Evolutionary conservation across 2,888 invertebrate genomes (phyloP), one percentile per base, ranked within the genome.

Genomic region (Drosophila melanocephala): DNA sequence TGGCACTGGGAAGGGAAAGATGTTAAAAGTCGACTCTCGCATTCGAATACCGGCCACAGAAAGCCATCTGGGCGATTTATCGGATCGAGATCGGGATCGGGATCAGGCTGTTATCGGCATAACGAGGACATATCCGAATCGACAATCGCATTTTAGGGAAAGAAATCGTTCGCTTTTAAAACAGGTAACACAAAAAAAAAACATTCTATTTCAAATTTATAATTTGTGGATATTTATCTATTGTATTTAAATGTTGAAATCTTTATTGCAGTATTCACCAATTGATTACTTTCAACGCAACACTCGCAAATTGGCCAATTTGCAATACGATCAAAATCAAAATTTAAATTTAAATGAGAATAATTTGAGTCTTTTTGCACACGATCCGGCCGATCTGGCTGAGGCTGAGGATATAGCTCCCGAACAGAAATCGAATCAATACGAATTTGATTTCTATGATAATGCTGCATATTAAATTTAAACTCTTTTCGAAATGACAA

Each of bases 91-190:
- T 26, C 70, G 28, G 16, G 78, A 81, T 26, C 70, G 32, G 16
- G 78, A 82, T 28, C 71, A 55, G 10, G n/a, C 78, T 9, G 69
- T 60, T 53, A 66, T 83, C 30, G 87, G 87, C n/a, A 70, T 87
- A 30, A 81, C 87, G 26, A 86, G 82, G 39, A 72, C 86, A 10
- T 87, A 89, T 72, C 90, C 92, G 3, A 66, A 86, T 47, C 81
- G 89, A 26, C 84, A 91, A 70, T 93, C 93, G 5, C 91, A 92
- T 63, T 93, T 93, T 63, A 88, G 93, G 16, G 93, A 93, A 82
- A 77, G 93, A 42, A 93, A 93, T 79, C 92, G 93, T 1, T 91
- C 89, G 0, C 74, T 93, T 14, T 84, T 91, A 7, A 86, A 90
- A 72, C 91, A 93, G 89, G 93, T 93, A 77, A 79, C 33, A 39